Conservation (phyloP, 2,113 vertebrate species). For the Mustelus asterias region DNA sequence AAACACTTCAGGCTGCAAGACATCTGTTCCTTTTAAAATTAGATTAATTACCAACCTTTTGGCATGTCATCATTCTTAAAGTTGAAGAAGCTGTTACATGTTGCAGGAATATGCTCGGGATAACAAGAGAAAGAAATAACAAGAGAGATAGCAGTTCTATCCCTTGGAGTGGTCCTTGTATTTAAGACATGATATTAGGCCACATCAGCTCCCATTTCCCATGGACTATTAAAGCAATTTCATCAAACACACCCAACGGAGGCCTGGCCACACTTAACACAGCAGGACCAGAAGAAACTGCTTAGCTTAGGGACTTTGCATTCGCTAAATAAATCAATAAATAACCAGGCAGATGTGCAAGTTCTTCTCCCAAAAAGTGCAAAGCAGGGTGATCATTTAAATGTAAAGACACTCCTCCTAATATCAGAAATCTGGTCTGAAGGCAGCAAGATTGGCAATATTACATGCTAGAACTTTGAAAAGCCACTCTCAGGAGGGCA, state of each 20-base stretch:
- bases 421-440: not conserved
- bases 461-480: not conserved
- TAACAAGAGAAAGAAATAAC: too few relatives aligned
- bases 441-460: not conserved
- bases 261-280: too few relatives aligned
- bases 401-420: too few relatives aligned
- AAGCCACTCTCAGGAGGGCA: not conserved
- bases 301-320: too few relatives aligned
- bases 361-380: too few relatives aligned
- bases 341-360: too few relatives aligned
- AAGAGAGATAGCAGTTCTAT: too few relatives aligned
- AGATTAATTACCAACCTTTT: not conserved
- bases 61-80: not conserved
- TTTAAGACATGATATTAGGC: not conserved
- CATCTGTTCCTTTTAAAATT: not conserved
- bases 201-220: not conserved
- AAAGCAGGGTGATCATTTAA: too few relatives aligned
- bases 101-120: not conserved
- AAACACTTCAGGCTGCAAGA: not conserved
- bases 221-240: not conserved
- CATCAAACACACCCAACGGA: not conserved
- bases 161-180: not conserved
- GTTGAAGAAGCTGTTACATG: not conserved
- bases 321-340: too few relatives aligned
- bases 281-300: too few relatives aligned